Evolutionary conservation across 2,797 vertebrate genomes (phyloP).

Genomic region (Hippoglossus hippoglossus): DNA sequence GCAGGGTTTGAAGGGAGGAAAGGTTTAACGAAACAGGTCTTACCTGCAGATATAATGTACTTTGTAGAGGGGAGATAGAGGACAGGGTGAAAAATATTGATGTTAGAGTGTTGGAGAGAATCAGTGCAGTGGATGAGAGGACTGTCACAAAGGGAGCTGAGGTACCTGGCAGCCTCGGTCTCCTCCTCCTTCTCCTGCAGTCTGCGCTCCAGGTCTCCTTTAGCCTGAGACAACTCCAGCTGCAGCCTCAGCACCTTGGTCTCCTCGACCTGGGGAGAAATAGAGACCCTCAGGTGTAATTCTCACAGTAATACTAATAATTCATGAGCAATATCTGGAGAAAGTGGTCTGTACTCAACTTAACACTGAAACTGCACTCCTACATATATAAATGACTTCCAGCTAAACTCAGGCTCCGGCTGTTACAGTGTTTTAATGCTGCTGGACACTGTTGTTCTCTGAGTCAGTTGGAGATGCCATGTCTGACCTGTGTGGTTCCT

Average conservation of each 20-base stretch:
- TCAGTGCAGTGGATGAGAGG: neutral
- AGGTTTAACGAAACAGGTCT: conserved; percentile 17
- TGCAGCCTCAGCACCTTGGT: conserved; percentile 87
- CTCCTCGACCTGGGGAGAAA: conserved; percentile 82
- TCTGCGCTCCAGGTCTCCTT: conserved; percentile 83
- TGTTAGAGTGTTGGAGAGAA: conserved; percentile 1
- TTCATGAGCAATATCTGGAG: neutral
- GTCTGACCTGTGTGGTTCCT: no score
- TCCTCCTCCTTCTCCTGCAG: conserved; percentile 89
- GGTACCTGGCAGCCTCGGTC: conserved; percentile 81
- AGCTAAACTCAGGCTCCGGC: no score
- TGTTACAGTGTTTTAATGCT: no score
- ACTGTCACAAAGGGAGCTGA: neutral
- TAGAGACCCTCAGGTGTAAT: no score
- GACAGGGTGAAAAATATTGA: conserved; percentile 28
- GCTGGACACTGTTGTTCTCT: no score
- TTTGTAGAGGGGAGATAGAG: conserved; percentile 33
- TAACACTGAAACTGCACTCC: neutral
- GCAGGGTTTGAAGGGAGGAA: neutral
- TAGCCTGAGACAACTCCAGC: conserved; percentile 86
- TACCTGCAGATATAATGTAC: conserved; percentile 41
- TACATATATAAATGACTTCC: no score
- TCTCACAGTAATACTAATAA: neutral
- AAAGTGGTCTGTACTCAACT: neutral
- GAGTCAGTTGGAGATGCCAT: no score